phyloP scores from a whole-genome alignment of 2,888 invertebrate species.

The Ametastegia equiseti region DNA sequence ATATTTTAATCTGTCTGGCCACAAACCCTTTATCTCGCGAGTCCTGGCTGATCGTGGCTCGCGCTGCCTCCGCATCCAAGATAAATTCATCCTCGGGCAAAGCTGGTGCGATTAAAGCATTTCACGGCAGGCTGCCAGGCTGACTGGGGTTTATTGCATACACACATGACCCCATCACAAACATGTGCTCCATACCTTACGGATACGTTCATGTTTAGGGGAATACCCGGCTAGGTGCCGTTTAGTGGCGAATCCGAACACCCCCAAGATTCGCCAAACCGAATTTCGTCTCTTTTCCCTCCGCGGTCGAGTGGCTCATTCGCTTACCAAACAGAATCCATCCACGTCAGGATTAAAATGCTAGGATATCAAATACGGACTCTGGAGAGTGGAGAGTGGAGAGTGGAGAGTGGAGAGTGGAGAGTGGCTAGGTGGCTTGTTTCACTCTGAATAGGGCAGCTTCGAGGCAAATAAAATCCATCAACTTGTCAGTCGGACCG shows the following conservation, averaged over 20 bases:
- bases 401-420: no score
- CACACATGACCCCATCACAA: background rate
- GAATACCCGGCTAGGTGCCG: background rate
- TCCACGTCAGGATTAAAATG: slow-evolving; percentile 76
- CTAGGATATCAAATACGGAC: slow-evolving; percentile 70
- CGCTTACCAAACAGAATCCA: slow-evolving; percentile 74
- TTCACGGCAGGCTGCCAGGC: slow-evolving; percentile 33
- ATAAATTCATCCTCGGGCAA: slow-evolving; percentile 42
- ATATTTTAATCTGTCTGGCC: slow-evolving; percentile 50
- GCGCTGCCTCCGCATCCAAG: background rate
- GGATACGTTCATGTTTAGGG: background rate
- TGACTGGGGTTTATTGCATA: slow-evolving; percentile 24
- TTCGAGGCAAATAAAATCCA: slow-evolving; percentile 72
- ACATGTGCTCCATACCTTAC: background rate
- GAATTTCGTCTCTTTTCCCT: background rate
- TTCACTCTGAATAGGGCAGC: slow-evolving; percentile 61
- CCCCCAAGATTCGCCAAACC: slow-evolving; percentile 18
- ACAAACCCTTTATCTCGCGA: slow-evolving; percentile 55
- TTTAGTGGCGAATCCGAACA: slow-evolving; percentile 33
- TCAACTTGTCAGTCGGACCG: slow-evolving; percentile 66
- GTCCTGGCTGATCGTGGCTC: slow-evolving; percentile 53
- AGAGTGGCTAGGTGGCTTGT: slow-evolving; percentile 60
- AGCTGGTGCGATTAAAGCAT: slow-evolving; percentile 45
- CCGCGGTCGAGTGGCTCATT: slow-evolving; percentile 40
- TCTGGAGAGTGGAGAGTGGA: slow-evolving; percentile 56